Evolutionary conservation across 2,888 invertebrate genomes (phyloP), one percentile per base, ranked within the genome.

Genomic region (Limnephilus lunatus): DNA sequence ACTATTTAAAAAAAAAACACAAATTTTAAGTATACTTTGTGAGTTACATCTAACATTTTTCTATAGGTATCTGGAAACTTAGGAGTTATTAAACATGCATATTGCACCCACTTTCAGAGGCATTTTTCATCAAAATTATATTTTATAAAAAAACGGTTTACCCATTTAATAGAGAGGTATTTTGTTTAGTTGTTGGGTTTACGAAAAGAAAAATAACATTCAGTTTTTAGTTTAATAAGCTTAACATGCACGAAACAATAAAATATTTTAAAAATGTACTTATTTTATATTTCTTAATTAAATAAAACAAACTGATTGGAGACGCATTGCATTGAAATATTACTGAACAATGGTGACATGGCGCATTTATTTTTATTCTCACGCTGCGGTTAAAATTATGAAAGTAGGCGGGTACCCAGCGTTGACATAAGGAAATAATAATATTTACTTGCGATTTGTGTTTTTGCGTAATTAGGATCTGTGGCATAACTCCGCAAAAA

Each of bases 321-420:
- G n/a, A 86, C 86, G 86, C 86, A n/a, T 14, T 39, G 86, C n/a
- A 85, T 86, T 86, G 44, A 39, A 44, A 86, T 80, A 14, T 80
- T 31, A 80, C 68, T 68, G n/a, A 88, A 88, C 88, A 88, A 88
- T 68, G 88, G 68, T 32, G 88, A 25, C 80, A 68, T 68, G 88
- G 88, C 68, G 30, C 80, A 88, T 88, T 88, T 88, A 7, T 15
- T 31, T 31, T 30, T 14, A 19, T 83, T 83, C 83, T 83, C 83
- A 83, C 35, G 35, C 83, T 83, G 68, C 68, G 68, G 68, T 68
- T 68, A 68, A 68, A 68, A 68, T 68, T 25, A 25, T 68, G 25
- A 25, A 68, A 68, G 68, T 68, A 68, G 68, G 68, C 68, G 7
- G 5, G 25, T 68, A 68, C 68, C 68, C 25, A 68, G 68, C 25